These are phyloP conservation scores for Eucidaris tribuloides DNA, from an alignment of 35 echinoderm and acorn worm species.

Conservation along the genomic window DNA sequence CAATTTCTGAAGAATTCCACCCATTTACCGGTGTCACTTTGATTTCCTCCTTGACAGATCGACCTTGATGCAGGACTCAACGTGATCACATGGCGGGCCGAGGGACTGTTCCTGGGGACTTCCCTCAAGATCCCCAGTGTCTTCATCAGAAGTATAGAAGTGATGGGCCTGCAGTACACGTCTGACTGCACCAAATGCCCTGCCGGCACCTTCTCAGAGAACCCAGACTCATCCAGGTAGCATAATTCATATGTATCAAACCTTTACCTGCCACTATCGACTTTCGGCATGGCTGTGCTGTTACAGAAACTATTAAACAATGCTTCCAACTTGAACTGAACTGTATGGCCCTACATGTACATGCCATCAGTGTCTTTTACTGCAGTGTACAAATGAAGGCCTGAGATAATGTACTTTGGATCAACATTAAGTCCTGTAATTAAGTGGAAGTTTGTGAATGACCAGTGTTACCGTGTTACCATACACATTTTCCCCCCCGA, in stretches of 20 bases:
- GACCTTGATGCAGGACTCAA: conserved; percentile 71
- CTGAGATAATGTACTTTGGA: too few relatives aligned
- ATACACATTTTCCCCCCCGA: too few relatives aligned
- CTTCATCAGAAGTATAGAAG: conserved; percentile 63
- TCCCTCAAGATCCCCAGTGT: conserved; percentile 38
- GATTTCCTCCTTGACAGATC: conserved; percentile 43
- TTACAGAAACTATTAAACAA: too few relatives aligned
- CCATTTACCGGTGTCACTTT: not conserved
- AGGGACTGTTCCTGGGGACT: conserved; percentile 51
- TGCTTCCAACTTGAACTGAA: too few relatives aligned
- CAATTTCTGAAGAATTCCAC: not conserved
- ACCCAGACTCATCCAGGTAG: conserved; percentile 47
- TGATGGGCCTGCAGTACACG: conserved; percentile 91
- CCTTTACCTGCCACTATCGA: too few relatives aligned
- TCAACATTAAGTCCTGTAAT: too few relatives aligned
- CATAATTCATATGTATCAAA: not conserved
- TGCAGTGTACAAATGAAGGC: too few relatives aligned
- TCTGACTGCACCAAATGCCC: conserved; percentile 86
- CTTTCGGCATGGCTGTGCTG: too few relatives aligned
- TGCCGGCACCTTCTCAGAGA: conserved; percentile 55
- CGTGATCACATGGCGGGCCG: conserved; percentile 88
- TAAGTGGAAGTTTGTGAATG: too few relatives aligned
- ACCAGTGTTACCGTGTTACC: too few relatives aligned
- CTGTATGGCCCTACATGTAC: too few relatives aligned
- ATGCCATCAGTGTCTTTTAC: too few relatives aligned